A percentile compares a stretch with the other conserved stretches of the same genome.
phyloP scores from a whole-genome alignment of 2,113 vertebrate species.

The Agelaius tricolor region DNA sequence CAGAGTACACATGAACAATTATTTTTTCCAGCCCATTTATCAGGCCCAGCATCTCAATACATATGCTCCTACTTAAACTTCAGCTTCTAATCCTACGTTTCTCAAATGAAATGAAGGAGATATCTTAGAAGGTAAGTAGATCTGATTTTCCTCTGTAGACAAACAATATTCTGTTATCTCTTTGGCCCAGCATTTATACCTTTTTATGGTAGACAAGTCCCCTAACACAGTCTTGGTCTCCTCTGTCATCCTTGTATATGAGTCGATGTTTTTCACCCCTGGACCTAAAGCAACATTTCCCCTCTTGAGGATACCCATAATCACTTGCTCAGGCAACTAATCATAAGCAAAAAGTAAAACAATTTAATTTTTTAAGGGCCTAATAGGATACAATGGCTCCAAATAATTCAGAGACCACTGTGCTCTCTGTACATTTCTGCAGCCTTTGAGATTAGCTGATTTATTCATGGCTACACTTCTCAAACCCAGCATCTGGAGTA shows the following conservation, averaged over 20 bases:
- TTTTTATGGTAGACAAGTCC: not conserved
- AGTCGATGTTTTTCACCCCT: not conserved
- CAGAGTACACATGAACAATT: not conserved
- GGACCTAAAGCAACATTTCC: not conserved
- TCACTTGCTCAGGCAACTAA: not conserved
- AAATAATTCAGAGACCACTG: not conserved
- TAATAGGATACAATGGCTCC: not conserved
- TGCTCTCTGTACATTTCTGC: not conserved
- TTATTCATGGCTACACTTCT: constrained; percentile 7
- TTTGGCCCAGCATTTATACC: not conserved
- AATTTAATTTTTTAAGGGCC: not conserved
- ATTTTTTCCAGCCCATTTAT: constrained; percentile 22
- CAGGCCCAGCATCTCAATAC: not conserved
- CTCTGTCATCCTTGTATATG: not conserved
- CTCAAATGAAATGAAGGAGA: not conserved
- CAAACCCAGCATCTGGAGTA: constrained; percentile 22
- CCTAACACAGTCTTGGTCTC: not conserved
- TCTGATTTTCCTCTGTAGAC: not conserved
- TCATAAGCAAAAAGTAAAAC: not conserved
- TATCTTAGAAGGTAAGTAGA: not conserved
- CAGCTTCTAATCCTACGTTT: not conserved
- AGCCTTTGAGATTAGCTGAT: constrained; percentile 40
- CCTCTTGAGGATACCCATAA: not conserved
- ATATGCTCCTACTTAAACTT: not conserved
- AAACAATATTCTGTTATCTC: not conserved